Base-by-base conservation (phyloP, 2,113 vertebrate species). In the Gallinago paraguaiae region DNA sequence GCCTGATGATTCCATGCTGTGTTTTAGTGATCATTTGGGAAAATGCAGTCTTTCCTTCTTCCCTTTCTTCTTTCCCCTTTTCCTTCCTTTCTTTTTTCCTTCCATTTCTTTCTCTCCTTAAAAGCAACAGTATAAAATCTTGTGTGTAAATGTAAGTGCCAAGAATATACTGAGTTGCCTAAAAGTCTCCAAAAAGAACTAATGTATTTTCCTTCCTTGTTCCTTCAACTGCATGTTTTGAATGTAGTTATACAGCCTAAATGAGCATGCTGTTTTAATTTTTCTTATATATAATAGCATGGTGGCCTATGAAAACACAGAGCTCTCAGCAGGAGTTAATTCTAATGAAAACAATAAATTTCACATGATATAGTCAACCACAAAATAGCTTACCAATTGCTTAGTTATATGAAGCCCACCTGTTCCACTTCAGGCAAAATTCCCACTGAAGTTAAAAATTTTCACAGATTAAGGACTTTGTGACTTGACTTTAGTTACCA, bases 311-410 rank as follows among this genome's bases (percentile, higher is more conserved):
- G 59, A 81, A 83, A 89, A 82, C 68, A 64, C 20, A 45, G 24
- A n/a, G 67, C 56, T 77, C 67, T 69, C 90, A 79, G 54, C 54
- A 90, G n/a, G 60, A 78, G 54, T 74, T 86, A 90, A 88, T 88
- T 84, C 67, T 76, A 95, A 83, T 65, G 68, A 90, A 87, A 90
- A 56, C 45, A 83, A 76, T 80, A 95, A 63, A 76, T 93, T 84
- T 79, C 57, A 82, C 46, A n/a, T 76, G 60, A 60, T 65, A 39
- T 10, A 72, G 53, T 72, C n/a, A 46, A 75, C n/a, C 43, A 64
- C 37, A 81, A 68, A 84, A 30, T 19, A 54, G 14, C 10, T 90
- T 92, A 37, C 37, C 5, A 30, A 43, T 59, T 81, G 51, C 68
- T 91, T 59, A 56, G 14, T 50, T 78, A 37, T 23, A 37, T 17